Base-by-base conservation (phyloP, 2,888 invertebrate species). In the Ectropis crepuscularia region DNA sequence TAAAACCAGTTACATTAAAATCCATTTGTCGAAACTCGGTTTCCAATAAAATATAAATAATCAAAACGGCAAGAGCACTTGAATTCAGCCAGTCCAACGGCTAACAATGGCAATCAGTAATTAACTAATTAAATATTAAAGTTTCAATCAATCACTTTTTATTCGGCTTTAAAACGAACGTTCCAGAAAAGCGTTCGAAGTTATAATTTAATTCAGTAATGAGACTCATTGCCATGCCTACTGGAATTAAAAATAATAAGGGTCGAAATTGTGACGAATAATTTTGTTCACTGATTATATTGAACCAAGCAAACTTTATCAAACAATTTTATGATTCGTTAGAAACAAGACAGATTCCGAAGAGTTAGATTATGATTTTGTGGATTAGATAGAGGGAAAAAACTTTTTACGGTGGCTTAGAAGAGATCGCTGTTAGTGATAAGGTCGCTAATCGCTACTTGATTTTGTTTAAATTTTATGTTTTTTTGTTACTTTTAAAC, bases 11-110 rank as follows among this genome's bases (percentile, higher is more conserved):
- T 41, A 41, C 8, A 41, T 41, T 41, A 41, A 41, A 9, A 41
- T 10, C 41, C 9, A 7, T 41, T 9, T 10, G 41, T 41, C 47
- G 5, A 28, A 9, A 47, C 37, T 28, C 16, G 16, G 16, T 28
- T 28, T 41, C 5, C 76, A 82, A 82, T 81, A 82, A 85, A 76
- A 82, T 83, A 86, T 86, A 83, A 85, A 84, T 80, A 83, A 84
- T 81, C 82, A 78, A 80, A 87, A 83, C 81, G 79, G 81, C 82
- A 86, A 86, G 82, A 80, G 80, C 81, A 82, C 86, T 84, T 82
- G 81, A 76, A 80, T 83, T 80, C 74, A 74, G 75, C 71, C 68
- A 79, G 75, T 78, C 74, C 83, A 78, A 80, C 77, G 76, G 80
- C 82, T 86, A 85, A 87, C 86, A 86, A 64, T 83, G 83, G 82